Conservation (phyloP, 2,113 vertebrate genomes). For the Sula dactylatra region DNA sequence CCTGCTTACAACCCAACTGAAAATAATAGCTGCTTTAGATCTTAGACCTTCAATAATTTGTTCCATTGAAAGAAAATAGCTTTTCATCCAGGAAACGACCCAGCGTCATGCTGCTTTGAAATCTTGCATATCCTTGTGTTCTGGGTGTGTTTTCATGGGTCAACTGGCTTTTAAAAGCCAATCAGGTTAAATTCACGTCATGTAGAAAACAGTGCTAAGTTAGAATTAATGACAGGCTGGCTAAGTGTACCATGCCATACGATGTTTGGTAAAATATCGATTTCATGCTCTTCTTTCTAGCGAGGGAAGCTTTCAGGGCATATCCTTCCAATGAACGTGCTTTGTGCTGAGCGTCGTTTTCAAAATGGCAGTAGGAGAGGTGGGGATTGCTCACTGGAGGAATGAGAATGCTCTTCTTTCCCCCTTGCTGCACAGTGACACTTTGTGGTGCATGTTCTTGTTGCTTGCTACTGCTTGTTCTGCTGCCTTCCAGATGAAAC, state of each 20-base stretch:
- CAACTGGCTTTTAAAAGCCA: background rate
- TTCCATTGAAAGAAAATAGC: background rate
- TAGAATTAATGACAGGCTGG: background rate
- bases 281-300: background rate
- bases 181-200: background rate
- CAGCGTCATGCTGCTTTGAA: background rate
- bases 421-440: background rate
- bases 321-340: background rate
- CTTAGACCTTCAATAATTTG: background rate
- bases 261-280: background rate
- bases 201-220: background rate
- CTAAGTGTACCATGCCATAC: background rate
- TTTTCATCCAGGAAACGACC: background rate
- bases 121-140: background rate
- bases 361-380: background rate
- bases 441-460: background rate
- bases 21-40: slow-evolving; percentile 19
- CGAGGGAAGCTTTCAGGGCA: background rate
- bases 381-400: background rate
- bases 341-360: background rate
- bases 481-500: background rate
- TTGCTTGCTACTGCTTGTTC: background rate
- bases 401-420: background rate
- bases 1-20: background rate
- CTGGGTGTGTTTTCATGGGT: background rate